Conservation (phyloP, 2,113 vertebrate genomes). For the Erythrocebus patas region DNA sequence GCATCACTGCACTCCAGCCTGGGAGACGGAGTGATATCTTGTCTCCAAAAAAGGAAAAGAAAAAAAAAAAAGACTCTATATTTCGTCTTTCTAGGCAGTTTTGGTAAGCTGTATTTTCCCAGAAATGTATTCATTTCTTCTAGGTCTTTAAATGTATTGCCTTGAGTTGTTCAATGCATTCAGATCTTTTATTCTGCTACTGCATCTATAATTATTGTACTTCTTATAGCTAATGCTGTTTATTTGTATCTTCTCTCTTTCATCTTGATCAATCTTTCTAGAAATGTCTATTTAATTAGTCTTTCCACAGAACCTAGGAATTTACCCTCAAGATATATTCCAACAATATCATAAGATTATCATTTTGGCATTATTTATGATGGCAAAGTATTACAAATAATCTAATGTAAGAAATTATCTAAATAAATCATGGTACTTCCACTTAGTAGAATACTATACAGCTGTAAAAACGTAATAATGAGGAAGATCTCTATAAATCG, state of each 20-base stretch:
- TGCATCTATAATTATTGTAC: background rate
- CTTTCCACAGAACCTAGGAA: background rate
- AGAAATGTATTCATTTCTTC: background rate
- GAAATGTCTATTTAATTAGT: constrained; percentile 18
- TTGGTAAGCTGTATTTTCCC: background rate
- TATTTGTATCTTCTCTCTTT: background rate
- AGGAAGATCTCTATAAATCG: background rate
- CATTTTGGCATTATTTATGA: background rate
- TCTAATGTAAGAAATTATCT: background rate
- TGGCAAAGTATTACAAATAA: background rate
- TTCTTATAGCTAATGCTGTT: background rate
- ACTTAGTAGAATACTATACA: background rate
- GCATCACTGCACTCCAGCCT: too few species aligned
- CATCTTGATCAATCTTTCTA: background rate
- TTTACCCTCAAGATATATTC: background rate
- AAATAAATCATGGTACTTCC: background rate
- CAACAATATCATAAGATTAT: background rate
- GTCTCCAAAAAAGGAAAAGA: too few species aligned
- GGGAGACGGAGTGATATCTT: too few species aligned
- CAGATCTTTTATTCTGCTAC: background rate
- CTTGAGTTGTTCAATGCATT: background rate
- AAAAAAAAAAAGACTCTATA: background rate
- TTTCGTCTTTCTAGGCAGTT: background rate
- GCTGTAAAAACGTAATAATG: background rate
- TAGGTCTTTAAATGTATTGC: background rate